Conservation (phyloP, 2,797 vertebrate species). For the Eutrigla gurnardus region DNA sequence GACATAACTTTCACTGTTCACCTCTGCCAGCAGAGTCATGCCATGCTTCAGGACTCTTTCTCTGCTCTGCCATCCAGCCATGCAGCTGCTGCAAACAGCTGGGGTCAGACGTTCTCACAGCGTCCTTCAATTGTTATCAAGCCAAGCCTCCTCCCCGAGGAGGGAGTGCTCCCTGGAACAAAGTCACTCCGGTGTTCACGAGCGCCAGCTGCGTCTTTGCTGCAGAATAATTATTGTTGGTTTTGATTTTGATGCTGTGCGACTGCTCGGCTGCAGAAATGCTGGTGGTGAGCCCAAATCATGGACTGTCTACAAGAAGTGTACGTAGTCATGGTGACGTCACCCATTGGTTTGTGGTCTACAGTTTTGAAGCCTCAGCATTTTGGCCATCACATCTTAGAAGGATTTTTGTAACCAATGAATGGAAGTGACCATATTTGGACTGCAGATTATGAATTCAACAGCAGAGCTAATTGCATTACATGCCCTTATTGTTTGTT, state of each 20-base stretch:
- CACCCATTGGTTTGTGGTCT: too few species aligned
- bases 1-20: slow-evolving; percentile 11
- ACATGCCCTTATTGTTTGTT: too few species aligned
- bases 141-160: slow-evolving; percentile 24
- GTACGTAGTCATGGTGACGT: too few species aligned
- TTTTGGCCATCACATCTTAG: too few species aligned
- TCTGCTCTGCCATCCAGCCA: slow-evolving; percentile 1
- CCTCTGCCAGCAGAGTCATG: slow-evolving; percentile 14
- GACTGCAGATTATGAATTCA: too few species aligned
- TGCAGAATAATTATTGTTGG: background rate
- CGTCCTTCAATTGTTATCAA: slow-evolving; percentile 53
- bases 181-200: slow-evolving; percentile 49
- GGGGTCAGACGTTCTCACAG: slow-evolving; percentile 44
- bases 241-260: slow-evolving; percentile 8
- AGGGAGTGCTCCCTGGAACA: slow-evolving; percentile 42
- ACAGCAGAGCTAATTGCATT: too few species aligned
- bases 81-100: slow-evolving; percentile 64
- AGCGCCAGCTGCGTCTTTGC: slow-evolving; percentile 45
- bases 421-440: too few species aligned
- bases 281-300: slow-evolving; percentile 17
- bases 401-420: too few species aligned
- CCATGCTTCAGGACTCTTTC: slow-evolving; percentile 31
- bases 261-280: slow-evolving; percentile 6
- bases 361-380: too few species aligned
- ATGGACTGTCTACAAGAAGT: too few species aligned